A percentile compares a stretch with the other conserved stretches of the same genome.
These are phyloP conservation scores for Endotricha flammealis DNA, from an alignment of 2,888 invertebrate genomes.

Conservation along the genomic window DNA sequence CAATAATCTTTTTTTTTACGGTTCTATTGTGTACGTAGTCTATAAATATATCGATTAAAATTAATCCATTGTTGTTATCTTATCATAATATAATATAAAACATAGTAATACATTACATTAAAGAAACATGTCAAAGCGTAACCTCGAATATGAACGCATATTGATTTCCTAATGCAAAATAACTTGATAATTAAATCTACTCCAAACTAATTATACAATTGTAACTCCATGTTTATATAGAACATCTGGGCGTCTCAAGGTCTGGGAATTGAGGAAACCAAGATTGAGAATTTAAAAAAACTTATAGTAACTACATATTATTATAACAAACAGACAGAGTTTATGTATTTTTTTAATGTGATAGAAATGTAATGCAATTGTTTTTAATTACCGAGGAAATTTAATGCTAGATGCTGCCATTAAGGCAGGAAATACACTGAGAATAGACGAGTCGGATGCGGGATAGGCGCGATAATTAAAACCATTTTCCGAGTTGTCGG, in stretches of 20 bases:
- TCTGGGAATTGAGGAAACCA: conserved; percentile 63
- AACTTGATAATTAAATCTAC: conserved; percentile 30
- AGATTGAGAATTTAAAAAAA: conserved; percentile 47
- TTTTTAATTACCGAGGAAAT: too few species aligned
- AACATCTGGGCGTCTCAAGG: conserved; percentile 68
- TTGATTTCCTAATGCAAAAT: conserved; percentile 28
- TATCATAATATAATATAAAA: not conserved
- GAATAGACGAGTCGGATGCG: too few species aligned
- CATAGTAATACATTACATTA: conserved; percentile 7
- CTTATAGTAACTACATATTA: too few species aligned
- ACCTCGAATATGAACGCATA: conserved; percentile 17
- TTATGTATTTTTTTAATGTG: too few species aligned
- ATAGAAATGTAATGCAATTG: too few species aligned
- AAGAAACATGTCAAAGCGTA: conserved; percentile 27
- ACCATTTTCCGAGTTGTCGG: too few species aligned
- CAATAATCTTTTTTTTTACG: too few species aligned
- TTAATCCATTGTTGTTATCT: not conserved
- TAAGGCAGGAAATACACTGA: too few species aligned
- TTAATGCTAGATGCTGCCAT: too few species aligned
- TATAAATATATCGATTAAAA: not conserved
- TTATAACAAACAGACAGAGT: too few species aligned
- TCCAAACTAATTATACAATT: conserved; percentile 34
- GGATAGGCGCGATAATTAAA: too few species aligned
- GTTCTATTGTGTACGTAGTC: too few species aligned
- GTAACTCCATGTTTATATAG: conserved; percentile 35